phyloP scores from a whole-genome alignment of 2,888 invertebrate genomes.

The Drosophila colorata region DNA sequence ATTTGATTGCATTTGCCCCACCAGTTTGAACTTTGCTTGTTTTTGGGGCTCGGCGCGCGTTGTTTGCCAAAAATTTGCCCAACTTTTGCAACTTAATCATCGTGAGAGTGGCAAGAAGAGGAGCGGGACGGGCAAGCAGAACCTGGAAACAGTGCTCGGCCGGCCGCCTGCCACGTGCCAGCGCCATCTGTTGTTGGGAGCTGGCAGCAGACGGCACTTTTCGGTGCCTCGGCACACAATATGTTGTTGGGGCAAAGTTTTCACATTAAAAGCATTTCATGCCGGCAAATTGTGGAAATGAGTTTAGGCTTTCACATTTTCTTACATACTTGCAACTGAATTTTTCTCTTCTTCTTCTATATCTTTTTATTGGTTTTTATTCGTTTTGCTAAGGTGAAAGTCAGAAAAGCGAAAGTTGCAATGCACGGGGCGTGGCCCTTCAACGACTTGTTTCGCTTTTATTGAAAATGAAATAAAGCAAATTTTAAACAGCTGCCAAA shows the following conservation, averaged over 20 bases:
- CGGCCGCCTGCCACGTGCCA: constrained; percentile 47
- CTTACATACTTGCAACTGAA: constrained; percentile 26
- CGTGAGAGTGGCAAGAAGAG: background rate
- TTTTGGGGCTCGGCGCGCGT: constrained; percentile 31
- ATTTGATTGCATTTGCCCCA: constrained; percentile 74
- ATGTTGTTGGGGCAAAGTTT: constrained; percentile 58
- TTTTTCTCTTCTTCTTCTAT: background rate
- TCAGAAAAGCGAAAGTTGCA: constrained; percentile 38
- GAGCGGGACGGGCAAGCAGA: constrained; percentile 7
- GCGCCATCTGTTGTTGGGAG: constrained; percentile 60
- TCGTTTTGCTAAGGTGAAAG: constrained; percentile 35
- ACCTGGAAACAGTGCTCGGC: constrained; percentile 21
- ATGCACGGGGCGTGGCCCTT: constrained; percentile 33
- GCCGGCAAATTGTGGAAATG: constrained; percentile 68
- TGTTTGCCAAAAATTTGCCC: constrained; percentile 61
- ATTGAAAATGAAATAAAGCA: constrained; percentile 33
- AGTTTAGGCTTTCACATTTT: constrained; percentile 56
- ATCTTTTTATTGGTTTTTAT: background rate
- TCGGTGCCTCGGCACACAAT: constrained; percentile 23
- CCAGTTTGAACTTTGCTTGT: constrained; percentile 57
- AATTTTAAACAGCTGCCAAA: constrained; percentile 4
- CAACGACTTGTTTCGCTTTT: constrained; percentile 5
- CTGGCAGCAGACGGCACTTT: constrained; percentile 34
- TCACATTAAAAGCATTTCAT: constrained; percentile 76
- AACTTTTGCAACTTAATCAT: constrained; percentile 79